Conservation (phyloP, 2,797 vertebrate genomes). For the Diplodus puntazzo region DNA sequence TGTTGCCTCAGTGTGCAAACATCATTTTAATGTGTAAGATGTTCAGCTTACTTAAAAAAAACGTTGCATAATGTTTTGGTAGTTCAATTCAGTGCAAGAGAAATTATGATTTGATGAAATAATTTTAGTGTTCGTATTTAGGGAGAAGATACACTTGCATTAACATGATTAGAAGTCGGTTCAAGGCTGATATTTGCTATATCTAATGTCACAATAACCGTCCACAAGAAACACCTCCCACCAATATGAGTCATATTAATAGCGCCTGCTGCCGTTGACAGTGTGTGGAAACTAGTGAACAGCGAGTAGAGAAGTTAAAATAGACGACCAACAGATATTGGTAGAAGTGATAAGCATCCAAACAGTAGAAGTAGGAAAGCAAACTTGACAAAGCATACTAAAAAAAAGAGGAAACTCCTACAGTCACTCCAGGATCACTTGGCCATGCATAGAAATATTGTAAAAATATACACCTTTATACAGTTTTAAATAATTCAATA, state of each 20-base stretch:
- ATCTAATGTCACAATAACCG: background rate
- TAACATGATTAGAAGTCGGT: background rate
- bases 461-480: background rate
- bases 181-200: background rate
- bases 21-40: background rate
- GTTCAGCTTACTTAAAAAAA: background rate
- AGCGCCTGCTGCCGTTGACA: background rate
- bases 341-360: background rate
- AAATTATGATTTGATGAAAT: background rate
- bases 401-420: background rate
- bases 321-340: background rate
- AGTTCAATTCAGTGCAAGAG: background rate
- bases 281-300: slow-evolving; percentile 6
- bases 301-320: slow-evolving; percentile 17
- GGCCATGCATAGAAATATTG: background rate
- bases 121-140: background rate
- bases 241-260: background rate
- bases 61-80: background rate
- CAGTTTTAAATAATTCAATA: background rate
- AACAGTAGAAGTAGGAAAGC: background rate
- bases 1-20: background rate
- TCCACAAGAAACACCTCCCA: background rate
- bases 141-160: background rate
- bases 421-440: background rate
- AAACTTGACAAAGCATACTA: background rate